These are phyloP conservation scores for Tetrao urogallus DNA, from an alignment of 2,113 vertebrate genomes.

Conservation along the genomic window DNA sequence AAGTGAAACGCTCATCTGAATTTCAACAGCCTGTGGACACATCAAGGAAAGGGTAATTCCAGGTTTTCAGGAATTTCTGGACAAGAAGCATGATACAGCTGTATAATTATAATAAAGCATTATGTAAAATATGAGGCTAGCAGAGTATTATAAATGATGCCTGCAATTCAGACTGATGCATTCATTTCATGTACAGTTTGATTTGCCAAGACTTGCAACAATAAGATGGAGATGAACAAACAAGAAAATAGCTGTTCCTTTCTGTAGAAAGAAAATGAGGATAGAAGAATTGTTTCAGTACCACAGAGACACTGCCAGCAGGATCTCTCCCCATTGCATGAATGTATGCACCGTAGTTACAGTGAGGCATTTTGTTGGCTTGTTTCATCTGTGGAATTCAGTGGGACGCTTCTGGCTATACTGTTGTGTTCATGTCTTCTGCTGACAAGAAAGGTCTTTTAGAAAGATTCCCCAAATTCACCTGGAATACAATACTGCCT, in stretches of 20 bases:
- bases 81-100: neutral
- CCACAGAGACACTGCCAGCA: neutral
- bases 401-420: neutral
- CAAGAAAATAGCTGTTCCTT: neutral
- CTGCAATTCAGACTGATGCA: neutral
- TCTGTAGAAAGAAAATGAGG: neutral
- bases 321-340: neutral
- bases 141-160: neutral
- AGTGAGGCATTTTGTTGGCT: neutral
- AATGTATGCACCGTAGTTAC: neutral
- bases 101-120: neutral
- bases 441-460: neutral
- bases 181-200: neutral
- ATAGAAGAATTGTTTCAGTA: neutral
- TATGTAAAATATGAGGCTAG: neutral
- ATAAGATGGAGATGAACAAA: neutral
- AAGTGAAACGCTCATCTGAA: constrained; percentile 36
- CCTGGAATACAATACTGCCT: neutral
- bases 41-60: constrained; percentile 24
- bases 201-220: neutral
- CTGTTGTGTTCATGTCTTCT: neutral
- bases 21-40: constrained; percentile 13
- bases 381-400: constrained; percentile 4
- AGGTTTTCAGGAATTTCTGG: constrained; percentile 38
- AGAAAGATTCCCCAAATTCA: neutral